Evolutionary conservation across 1,140 invertebrate genomes (phyloP), one percentile per base, ranked within the genome.

Genomic region (Papilio glaucus): DNA sequence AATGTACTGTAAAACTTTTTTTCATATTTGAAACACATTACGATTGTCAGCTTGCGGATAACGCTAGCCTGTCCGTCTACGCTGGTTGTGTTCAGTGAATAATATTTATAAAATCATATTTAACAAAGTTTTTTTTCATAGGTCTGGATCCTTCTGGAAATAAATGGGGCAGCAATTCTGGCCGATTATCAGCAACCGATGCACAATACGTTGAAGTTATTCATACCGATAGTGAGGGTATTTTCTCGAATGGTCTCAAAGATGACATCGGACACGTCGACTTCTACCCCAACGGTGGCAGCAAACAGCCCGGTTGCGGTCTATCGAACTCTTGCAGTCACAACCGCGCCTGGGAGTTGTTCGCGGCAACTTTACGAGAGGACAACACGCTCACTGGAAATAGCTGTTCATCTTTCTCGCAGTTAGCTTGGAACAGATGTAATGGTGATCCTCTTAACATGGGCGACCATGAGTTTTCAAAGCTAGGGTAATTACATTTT

Each of bases 211-310:
- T 91, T 0, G 89, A 91, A 80, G 82, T 89, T 0, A 87, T 91
- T 24, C 89, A 91, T 71, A 89, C 89, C 10, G 85, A 89, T 42
- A 82, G 79, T 8, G 70, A 29, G 37, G 84, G 85, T 2, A 13
- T 80, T 0, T 42, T 78, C 0, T 61, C 81, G 0, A 79, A 84
- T 63, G 89, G 87, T 3, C 68, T 89, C 4, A 82, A 78, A 5
- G 75, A 70, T 13, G 62, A 77, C 0, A 72, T 89, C 9, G 88
- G 89, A 6, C 94, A 97, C 76, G 93, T 96, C 0, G 96, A 97
- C 82, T 96, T 96, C 85, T 97, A 95, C 75, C 95, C 95, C 0
- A 97, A 97, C 77, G 96, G 96, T 12, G 96, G 96, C 0, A 89
- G 93, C 53, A 89, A 95, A 70, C 96, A 97, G 83, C 96, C 96